Percentiles rank a stretch among this genome's conserved stretches.
Evolutionary conservation across 2,797 vertebrate genomes (phyloP).

Genomic region (Phrynocephalus forsythii): DNA sequence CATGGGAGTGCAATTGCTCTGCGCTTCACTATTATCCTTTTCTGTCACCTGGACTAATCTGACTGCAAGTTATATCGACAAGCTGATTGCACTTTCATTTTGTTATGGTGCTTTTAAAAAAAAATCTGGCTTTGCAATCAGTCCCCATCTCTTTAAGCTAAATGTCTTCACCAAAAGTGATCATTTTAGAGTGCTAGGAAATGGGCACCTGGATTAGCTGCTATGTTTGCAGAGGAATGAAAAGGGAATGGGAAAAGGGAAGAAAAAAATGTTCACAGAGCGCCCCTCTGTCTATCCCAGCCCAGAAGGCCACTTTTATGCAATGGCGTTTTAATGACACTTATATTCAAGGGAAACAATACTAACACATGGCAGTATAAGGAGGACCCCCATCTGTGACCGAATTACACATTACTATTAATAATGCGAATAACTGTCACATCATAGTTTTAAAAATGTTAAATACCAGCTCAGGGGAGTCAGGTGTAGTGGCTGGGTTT

Average conservation of each 20-base stretch:
- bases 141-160: not conserved
- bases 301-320: rapidly evolving
- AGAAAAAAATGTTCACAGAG: not conserved
- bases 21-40: not conserved
- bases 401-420: not conserved
- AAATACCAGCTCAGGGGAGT: not conserved
- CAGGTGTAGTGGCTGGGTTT: not conserved
- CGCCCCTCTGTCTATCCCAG: rapidly evolving
- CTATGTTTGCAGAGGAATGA: not conserved
- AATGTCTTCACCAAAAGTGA: rapidly evolving
- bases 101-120: not conserved
- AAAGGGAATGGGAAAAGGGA: too few relatives aligned
- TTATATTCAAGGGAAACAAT: rapidly evolving
- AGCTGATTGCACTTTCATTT: slow-evolving; percentile 28
- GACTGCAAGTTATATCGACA: slow-evolving; percentile 26
- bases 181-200: rapidly evolving
- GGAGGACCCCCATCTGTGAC: not conserved
- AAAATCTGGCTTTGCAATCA: rapidly evolving
- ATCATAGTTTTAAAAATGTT: not conserved
- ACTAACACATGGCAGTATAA: not conserved
- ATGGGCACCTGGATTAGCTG: rapidly evolving
- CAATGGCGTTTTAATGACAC: not conserved
- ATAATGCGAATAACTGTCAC: not conserved
- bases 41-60: not conserved
- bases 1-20: not conserved